These are phyloP conservation scores for Scaptomyza caliginosa DNA, from an alignment of 2,888 invertebrate species.

Conservation along the genomic window DNA sequence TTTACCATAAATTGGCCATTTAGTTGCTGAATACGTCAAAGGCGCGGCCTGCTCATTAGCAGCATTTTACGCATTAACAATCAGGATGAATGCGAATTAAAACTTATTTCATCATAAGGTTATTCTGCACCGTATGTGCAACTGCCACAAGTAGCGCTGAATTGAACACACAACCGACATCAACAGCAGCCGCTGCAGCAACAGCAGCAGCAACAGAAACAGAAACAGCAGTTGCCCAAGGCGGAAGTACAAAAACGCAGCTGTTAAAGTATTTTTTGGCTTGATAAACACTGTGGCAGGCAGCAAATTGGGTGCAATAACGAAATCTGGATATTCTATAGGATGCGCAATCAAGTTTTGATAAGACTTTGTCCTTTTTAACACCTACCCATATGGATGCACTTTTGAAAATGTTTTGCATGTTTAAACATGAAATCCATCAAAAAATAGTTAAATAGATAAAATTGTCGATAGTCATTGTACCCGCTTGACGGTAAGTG, in stretches of 20 bases:
- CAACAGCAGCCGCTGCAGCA: slow-evolving; percentile 41
- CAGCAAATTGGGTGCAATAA: not conserved
- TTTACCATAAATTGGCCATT: slow-evolving; percentile 26
- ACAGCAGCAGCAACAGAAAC: slow-evolving; percentile 40
- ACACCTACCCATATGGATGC: no score
- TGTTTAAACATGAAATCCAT: no score
- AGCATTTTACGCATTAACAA: slow-evolving; percentile 11
- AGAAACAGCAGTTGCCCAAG: slow-evolving; percentile 23
- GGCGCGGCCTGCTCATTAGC: slow-evolving; percentile 43
- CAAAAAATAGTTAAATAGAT: no score
- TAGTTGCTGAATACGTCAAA: slow-evolving; percentile 29
- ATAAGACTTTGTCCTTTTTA: no score
- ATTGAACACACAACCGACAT: slow-evolving; percentile 48
- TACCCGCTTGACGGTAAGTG: slow-evolving; percentile 6
- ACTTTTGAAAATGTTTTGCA: no score
- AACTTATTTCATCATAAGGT: not conserved
- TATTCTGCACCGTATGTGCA: slow-evolving; percentile 20
- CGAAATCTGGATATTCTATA: slow-evolving; percentile 21
- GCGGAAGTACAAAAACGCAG: slow-evolving; percentile 52
- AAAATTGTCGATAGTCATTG: no score
- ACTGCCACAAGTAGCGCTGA: slow-evolving; percentile 33
- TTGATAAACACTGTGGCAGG: slow-evolving; percentile 2
- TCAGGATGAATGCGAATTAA: not conserved
- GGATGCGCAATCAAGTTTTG: not conserved
- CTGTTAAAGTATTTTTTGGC: slow-evolving; percentile 33